Percentiles rank a stretch among this genome's conserved stretches.
Evolutionary conservation across 2,797 vertebrate genomes (phyloP).

Genomic region (Hephaestus fuliginosus): DNA sequence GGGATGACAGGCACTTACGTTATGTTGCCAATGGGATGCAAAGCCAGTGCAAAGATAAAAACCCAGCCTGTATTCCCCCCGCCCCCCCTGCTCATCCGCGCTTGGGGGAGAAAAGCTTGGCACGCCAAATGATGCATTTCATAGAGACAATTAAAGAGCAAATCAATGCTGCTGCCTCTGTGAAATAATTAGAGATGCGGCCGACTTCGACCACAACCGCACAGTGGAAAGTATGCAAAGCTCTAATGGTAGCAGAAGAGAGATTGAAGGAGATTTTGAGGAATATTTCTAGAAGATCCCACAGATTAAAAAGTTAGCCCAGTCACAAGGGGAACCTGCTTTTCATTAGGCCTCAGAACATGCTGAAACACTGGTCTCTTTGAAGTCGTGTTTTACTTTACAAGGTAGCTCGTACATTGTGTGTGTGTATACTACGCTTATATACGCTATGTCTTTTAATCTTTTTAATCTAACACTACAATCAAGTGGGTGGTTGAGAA

Average conservation of each 20-base stretch:
- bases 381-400: conserved; percentile 31
- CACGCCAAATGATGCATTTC: conserved; percentile 74
- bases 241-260: conserved; percentile 15
- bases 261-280: conserved; percentile 35
- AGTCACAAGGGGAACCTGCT: conserved; percentile 55
- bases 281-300: conserved; percentile 43
- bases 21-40: conserved; percentile 68
- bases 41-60: conserved; percentile 69
- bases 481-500: conserved; percentile 51
- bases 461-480: conserved; percentile 25
- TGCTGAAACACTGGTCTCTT: conserved; percentile 30
- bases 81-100: conserved; percentile 35
- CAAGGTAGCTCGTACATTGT: conserved; percentile 1
- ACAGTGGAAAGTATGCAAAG: conserved; percentile 55
- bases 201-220: conserved; percentile 65
- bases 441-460: background rate
- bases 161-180: conserved; percentile 75
- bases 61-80: conserved; percentile 22
- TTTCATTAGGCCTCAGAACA: conserved; percentile 61
- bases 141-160: conserved; percentile 82
- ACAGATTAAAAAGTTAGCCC: conserved; percentile 54
- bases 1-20: conserved; percentile 67
- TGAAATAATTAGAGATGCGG: conserved; percentile 75
- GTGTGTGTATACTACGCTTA: background rate
- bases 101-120: conserved; percentile 60